phyloP scores from a whole-genome alignment of 2,888 invertebrate genomes.

The Sicus ferrugineus region DNA sequence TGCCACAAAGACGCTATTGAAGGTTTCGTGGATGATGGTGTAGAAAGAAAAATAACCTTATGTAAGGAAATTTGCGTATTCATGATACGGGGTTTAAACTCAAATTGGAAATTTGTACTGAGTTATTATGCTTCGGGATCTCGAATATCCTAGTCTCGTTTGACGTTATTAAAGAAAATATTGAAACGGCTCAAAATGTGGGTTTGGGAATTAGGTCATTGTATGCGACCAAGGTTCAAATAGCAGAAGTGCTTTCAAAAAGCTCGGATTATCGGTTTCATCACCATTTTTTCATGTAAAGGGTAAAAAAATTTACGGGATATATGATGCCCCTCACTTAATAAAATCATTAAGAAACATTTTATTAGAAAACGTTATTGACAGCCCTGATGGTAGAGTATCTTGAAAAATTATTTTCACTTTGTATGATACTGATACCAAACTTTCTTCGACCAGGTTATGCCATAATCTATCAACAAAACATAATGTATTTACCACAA shows the following conservation, averaged over 20 bases:
- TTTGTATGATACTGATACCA: too few relatives aligned
- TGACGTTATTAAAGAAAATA: not conserved
- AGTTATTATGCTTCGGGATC: not conserved
- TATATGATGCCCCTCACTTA: not conserved
- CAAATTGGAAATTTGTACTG: not conserved
- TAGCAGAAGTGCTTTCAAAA: not conserved
- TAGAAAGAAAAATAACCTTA: not conserved
- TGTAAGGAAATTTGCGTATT: not conserved
- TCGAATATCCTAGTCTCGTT: not conserved
- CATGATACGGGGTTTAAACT: not conserved
- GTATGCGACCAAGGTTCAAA: not conserved
- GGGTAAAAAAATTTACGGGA: not conserved
- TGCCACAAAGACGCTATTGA: not conserved
- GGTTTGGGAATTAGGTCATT: not conserved
- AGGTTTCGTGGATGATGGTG: not conserved
- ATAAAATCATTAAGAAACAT: not conserved
- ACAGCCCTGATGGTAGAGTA: too few relatives aligned
- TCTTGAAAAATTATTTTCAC: too few relatives aligned
- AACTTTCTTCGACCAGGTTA: too few relatives aligned
- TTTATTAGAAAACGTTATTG: not conserved
- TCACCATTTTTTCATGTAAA: not conserved
- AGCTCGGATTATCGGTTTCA: not conserved
- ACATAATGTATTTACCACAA: too few relatives aligned
- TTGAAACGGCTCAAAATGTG: not conserved
- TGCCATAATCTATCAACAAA: too few relatives aligned